These are phyloP conservation scores for Myotis davidii DNA, from an alignment of 2,113 vertebrate genomes.

Conservation along the genomic window DNA sequence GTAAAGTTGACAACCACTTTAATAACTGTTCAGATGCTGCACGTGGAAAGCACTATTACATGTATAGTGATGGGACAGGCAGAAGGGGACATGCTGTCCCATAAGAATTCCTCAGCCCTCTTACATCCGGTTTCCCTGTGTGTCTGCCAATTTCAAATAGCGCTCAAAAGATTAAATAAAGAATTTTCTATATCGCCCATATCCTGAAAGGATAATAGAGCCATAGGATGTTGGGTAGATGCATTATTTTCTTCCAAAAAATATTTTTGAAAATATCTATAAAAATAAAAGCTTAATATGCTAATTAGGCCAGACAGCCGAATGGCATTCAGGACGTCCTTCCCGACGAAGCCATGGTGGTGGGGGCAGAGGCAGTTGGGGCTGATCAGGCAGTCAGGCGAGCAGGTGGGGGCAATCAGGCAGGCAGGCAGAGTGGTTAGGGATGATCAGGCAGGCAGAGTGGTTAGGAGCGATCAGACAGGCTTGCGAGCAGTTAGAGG, in stretches of 20 bases:
- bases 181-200: not conserved
- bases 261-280: not conserved
- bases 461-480: too few relatives aligned
- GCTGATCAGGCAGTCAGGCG: too few relatives aligned
- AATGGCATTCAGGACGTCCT: too few relatives aligned
- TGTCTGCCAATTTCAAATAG: not conserved
- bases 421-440: too few relatives aligned
- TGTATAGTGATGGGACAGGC: not conserved
- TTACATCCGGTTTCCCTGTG: not conserved
- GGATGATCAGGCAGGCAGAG: too few relatives aligned
- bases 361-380: too few relatives aligned
- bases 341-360: too few relatives aligned
- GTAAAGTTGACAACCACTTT: not conserved
- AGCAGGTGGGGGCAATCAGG: too few relatives aligned
- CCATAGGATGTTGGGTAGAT: not conserved
- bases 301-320: too few relatives aligned
- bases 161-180: not conserved
- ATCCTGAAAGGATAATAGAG: not conserved
- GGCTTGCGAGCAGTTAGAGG: too few relatives aligned
- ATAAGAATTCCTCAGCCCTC: not conserved
- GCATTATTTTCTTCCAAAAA: not conserved
- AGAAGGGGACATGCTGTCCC: not conserved
- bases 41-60: not conserved
- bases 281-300: too few relatives aligned
- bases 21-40: not conserved